Percentiles rank a stretch among this genome's conserved stretches.
Conservation (phyloP, 2,888 invertebrate genomes). For the Strigamia crassipes region DNA sequence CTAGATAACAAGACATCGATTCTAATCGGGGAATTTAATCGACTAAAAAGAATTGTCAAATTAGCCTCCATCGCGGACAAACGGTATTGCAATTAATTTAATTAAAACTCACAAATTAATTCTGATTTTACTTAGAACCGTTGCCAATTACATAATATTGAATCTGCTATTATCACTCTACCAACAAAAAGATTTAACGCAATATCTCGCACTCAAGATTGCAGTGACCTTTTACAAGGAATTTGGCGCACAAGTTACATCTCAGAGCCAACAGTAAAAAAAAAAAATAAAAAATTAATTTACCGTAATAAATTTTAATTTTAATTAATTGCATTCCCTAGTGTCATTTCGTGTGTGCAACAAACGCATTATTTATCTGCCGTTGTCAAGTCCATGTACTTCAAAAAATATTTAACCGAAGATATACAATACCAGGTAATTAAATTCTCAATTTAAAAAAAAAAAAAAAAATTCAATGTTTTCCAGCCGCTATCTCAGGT, state of each 20-base stretch:
- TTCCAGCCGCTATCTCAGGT: background rate
- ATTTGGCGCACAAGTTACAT: background rate
- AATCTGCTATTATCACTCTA: slow-evolving; percentile 4
- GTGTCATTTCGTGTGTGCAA: background rate
- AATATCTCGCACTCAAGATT: background rate
- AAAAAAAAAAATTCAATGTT: no score
- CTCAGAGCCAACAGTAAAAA: background rate
- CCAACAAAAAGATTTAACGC: background rate
- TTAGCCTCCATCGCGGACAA: background rate
- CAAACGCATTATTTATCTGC: background rate
- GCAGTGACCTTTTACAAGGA: background rate
- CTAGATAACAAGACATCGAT: background rate
- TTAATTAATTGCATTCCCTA: background rate
- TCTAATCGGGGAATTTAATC: background rate
- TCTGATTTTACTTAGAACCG: background rate
- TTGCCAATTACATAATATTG: slow-evolving; percentile 8
- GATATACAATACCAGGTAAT: background rate
- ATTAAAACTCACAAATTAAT: background rate
- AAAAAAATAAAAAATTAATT: background rate
- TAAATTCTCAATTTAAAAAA: background rate
- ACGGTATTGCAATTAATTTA: background rate
- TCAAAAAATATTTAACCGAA: background rate
- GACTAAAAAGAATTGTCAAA: slow-evolving; percentile 8
- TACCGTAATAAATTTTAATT: background rate
- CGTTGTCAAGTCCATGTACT: background rate